Percentiles rank a stretch among this genome's conserved stretches.
Evolutionary conservation across 2,888 invertebrate species (phyloP).

Genomic region (Xanthia icteritia): DNA sequence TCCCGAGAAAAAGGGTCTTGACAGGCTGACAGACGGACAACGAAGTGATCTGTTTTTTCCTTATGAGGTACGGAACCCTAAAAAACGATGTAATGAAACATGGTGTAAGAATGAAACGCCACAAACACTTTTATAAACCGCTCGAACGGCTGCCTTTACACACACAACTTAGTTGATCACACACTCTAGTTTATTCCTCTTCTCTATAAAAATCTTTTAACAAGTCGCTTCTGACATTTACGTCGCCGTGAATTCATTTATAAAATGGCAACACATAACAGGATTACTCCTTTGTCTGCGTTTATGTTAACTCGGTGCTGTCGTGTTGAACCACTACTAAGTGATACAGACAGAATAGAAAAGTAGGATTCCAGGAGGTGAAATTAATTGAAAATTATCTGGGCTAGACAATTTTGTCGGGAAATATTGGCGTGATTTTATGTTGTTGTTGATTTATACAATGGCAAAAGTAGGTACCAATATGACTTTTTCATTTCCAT

Average conservation of each 20-base stretch:
- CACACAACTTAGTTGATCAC: conserved; percentile 12
- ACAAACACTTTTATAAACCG: conserved; percentile 8
- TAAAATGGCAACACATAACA: conserved; percentile 51
- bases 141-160: conserved; percentile 7
- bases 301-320: conserved; percentile 18
- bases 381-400: too few relatives aligned
- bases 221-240: conserved; percentile 29
- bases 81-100: too few relatives aligned
- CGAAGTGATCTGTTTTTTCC: too few relatives aligned
- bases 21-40: too few relatives aligned
- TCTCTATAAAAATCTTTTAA: conserved; percentile 22
- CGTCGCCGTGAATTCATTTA: conserved; percentile 49
- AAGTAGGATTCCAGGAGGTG: not conserved
- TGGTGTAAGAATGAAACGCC: not conserved
- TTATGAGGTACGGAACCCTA: too few relatives aligned
- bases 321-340: conserved; percentile 42
- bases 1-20: too few relatives aligned
- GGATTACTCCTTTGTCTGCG: conserved; percentile 46
- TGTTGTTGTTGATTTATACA: not conserved
- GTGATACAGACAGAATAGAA: not conserved
- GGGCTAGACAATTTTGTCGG: too few relatives aligned
- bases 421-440: not conserved
- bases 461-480: too few relatives aligned
- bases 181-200: conserved; percentile 4
- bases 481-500: too few relatives aligned